A percentile compares a stretch with the other conserved stretches of the same genome.
phyloP scores from a whole-genome alignment of 2,797 vertebrate genomes.

The Tarsius wallacei region DNA sequence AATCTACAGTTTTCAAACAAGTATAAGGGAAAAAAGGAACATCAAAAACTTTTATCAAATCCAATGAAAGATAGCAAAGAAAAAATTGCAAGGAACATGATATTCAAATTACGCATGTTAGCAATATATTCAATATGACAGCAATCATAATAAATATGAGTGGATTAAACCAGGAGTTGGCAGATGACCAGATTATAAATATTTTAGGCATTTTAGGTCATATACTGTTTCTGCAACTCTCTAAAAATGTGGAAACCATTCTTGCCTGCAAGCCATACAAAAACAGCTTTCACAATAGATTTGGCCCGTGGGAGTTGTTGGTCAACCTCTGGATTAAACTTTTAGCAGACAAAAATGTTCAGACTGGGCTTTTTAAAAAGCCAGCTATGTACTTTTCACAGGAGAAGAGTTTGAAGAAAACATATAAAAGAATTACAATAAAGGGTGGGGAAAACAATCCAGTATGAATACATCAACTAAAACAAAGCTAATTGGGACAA shows the following conservation, averaged over 20 bases:
- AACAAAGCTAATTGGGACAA: not conserved
- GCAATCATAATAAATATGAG: too few species aligned
- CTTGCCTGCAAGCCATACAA: not conserved
- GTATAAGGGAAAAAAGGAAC: too few species aligned
- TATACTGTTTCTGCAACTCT: not conserved
- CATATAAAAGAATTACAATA: not conserved
- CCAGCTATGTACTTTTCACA: not conserved
- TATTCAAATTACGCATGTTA: too few species aligned
- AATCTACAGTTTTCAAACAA: too few species aligned
- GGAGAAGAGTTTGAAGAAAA: not conserved
- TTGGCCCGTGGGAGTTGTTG: not conserved
- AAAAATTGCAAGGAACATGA: too few species aligned
- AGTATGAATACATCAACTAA: not conserved
- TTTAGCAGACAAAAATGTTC: conserved; percentile 23
- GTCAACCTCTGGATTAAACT: conserved; percentile 7
- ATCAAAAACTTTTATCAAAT: too few species aligned
- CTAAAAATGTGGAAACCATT: not conserved
- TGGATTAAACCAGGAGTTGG: not conserved
- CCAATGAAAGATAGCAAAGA: too few species aligned
- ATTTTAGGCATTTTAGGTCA: not conserved
- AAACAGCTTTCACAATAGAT: not conserved
- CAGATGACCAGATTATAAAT: not conserved
- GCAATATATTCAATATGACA: too few species aligned
- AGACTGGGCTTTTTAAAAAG: not conserved
- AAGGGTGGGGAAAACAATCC: not conserved